These are phyloP conservation scores for Polypterus bichir DNA, from an alignment of 2,113 vertebrate genomes.

Conservation along the genomic window DNA sequence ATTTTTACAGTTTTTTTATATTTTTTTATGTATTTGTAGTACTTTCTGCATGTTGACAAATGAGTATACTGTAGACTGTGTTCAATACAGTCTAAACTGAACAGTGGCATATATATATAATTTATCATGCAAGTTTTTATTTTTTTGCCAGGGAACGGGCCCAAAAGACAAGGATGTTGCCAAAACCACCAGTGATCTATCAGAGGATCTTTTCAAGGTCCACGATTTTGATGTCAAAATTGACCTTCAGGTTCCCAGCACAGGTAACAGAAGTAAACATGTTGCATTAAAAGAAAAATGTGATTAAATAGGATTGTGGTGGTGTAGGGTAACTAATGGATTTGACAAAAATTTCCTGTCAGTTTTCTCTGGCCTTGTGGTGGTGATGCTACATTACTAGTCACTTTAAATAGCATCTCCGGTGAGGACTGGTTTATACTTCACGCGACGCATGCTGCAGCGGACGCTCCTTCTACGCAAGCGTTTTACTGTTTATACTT, in stretches of 20 bases:
- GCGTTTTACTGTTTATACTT: too few relatives aligned
- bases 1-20: background rate
- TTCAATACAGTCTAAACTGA: background rate
- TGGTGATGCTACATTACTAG: too few relatives aligned
- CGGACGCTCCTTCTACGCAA: too few relatives aligned
- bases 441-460: too few relatives aligned
- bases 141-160: constrained; percentile 51
- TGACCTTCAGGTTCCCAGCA: constrained; percentile 93
- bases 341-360: too few relatives aligned
- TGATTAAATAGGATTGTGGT: too few relatives aligned
- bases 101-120: background rate
- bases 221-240: constrained; percentile 98
- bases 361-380: too few relatives aligned
- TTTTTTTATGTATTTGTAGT: too few relatives aligned
- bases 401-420: too few relatives aligned
- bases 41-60: background rate
- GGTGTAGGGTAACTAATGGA: too few relatives aligned
- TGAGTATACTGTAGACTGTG: background rate
- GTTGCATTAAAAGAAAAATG: background rate
- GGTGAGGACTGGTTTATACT: too few relatives aligned
- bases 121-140: constrained; percentile 7
- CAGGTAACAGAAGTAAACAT: constrained; percentile 54
- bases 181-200: constrained; percentile 87
- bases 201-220: constrained; percentile 97
- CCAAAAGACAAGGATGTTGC: constrained; percentile 80